Percentiles rank a stretch among this genome's conserved stretches.
phyloP scores from a whole-genome alignment of 1,140 invertebrate genomes.

The Venustaconcha ellipsiformis region DNA sequence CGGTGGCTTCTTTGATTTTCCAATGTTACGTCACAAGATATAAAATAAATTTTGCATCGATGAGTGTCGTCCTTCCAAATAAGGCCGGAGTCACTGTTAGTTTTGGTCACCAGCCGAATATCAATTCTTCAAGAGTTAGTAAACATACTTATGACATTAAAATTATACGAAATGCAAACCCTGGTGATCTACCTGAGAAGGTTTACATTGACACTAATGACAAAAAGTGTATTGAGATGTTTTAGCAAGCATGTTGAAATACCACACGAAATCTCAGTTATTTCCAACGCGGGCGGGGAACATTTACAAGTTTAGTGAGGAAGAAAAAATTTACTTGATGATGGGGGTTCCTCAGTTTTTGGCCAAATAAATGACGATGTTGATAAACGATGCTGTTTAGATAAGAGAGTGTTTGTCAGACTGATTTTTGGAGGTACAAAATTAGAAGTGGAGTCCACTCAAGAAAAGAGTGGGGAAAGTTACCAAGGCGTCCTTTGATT shows the following conservation, averaged over 20 bases:
- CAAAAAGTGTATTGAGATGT: constrained; percentile 17
- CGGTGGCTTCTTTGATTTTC: constrained; percentile 28
- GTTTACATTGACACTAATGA: too few species aligned
- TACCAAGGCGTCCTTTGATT: constrained; percentile 18
- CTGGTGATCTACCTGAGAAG: constrained; percentile 11
- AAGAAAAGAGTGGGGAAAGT: constrained; percentile 13
- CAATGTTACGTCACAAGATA: constrained; percentile 17
- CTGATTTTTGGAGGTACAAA: constrained; percentile 26
- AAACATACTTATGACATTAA: constrained; percentile 3
- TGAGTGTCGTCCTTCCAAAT: too few species aligned
- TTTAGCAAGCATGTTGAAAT: constrained; percentile 11
- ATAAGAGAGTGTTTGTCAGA: constrained; percentile 8
- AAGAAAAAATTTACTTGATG: constrained; percentile 9
- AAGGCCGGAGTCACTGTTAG: not conserved
- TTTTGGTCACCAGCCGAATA: not conserved
- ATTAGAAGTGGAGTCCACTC: constrained; percentile 4
- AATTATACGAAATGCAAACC: constrained; percentile 19
- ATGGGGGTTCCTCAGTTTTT: constrained; percentile 15
- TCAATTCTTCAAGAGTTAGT: constrained; percentile 13
- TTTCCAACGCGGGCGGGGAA: constrained; percentile 1
- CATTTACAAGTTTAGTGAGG: constrained; percentile 8
- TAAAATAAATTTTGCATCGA: not conserved
- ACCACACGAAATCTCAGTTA: constrained; percentile 11
- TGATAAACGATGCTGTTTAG: not conserved
- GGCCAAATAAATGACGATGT: constrained; percentile 20